A percentile compares a stretch with the other conserved stretches of the same genome.
phyloP scores from a whole-genome alignment of 2,797 vertebrate genomes.

The Podarcis lilfordi region DNA sequence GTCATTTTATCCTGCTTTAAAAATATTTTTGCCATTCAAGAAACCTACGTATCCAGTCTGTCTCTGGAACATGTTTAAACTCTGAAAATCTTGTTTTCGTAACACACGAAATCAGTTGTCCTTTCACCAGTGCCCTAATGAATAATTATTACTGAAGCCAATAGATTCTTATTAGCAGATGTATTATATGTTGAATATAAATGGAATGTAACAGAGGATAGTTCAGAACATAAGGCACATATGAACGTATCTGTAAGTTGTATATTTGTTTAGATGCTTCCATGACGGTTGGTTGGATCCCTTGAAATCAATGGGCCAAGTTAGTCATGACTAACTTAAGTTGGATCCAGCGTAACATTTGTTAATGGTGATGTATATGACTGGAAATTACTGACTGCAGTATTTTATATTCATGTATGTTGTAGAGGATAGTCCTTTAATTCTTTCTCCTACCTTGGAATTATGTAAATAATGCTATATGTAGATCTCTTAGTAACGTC shows the following conservation, averaged over 20 bases:
- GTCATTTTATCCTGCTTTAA: not conserved
- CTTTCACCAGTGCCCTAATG: not conserved
- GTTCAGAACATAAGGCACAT: not conserved
- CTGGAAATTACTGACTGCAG: not conserved
- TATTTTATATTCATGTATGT: not conserved
- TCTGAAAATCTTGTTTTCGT: too few species aligned
- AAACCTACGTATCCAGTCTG: too few species aligned
- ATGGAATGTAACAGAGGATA: not conserved
- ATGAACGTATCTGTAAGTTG: not conserved
- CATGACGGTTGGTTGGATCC: too few species aligned
- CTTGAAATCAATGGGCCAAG: too few species aligned
- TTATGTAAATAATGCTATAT: not conserved
- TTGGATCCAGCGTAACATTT: not conserved
- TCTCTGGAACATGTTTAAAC: too few species aligned
- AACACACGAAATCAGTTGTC: too few species aligned
- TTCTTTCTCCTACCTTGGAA: conserved; percentile 8
- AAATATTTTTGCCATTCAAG: not conserved
- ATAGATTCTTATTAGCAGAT: not conserved
- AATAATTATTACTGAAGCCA: not conserved
- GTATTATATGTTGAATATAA: not conserved
- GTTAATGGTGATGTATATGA: not conserved
- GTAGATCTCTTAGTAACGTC: not conserved
- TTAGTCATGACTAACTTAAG: too few species aligned
- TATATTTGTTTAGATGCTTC: not conserved
- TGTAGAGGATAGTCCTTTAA: not conserved